Evolutionary conservation across 2,888 invertebrate genomes (phyloP), one percentile per base, ranked within the genome.

Genomic region (Formica aserva): DNA sequence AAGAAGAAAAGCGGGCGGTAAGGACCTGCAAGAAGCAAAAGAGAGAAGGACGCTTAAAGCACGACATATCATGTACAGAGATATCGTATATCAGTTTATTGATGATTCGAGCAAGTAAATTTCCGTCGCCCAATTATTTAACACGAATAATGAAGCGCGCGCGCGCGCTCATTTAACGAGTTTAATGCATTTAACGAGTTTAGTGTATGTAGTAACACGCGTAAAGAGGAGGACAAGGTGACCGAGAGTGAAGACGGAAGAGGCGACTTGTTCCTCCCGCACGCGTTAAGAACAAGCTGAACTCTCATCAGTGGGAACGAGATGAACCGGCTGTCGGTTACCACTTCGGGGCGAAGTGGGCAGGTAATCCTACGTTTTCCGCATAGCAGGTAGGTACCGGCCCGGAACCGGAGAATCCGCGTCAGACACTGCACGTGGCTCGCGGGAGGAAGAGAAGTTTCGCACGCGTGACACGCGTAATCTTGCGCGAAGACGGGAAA

Each of bases 21-120:
- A 89, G 87, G 85, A 92, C 90, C 93, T 93, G 93, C 35, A 85
- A 89, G 9, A 55, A 85, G 29, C 18, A 83, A 74, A 84, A 60
- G 60, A 55, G 62, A 72, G 8, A 48, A 32, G 26, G 55, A n/a
- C 11, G 8, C 3, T 35, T 66, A 22, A 18, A 4, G 15, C 9
- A 26, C 8, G 32, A 9, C n/a, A 9, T 2, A 45, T 41, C 26
- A 41, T 13, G 18, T 3, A 22, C 8, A 57, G 9, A 13, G 18
- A 32, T 9, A 32, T 45, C 11, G 2, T 9, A 63, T 32, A 32
- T 35, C 11, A 15, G 18, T 11, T 9, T 45, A 32, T n/a, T 18
- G n/a, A 67, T n/a, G 18, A 32, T 11, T 48, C 2, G 32, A 48
- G 3, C 6, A n/a, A 22, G 45, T 29, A 22, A 15, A 65, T 63